Base-by-base conservation (phyloP, 2,888 invertebrate genomes). In the Eupithecia centaureata region DNA sequence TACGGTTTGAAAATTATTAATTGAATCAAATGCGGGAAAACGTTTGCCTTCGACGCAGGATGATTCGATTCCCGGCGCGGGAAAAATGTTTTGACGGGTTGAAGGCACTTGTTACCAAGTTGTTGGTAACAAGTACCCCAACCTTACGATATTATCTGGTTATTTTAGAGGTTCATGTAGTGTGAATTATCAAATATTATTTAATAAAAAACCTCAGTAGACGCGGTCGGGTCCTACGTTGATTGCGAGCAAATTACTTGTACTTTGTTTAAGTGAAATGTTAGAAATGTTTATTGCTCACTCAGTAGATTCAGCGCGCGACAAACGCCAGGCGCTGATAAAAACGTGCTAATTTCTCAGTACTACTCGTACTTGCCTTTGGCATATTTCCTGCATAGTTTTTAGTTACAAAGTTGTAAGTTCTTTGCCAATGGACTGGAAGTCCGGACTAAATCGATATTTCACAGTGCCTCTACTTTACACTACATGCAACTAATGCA, bases 371-470 rank as follows among this genome's bases (percentile, higher is more conserved):
- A 7, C 30, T 56, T 56, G 22, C 56, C 56, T 32, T 15, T 18
- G 12, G 56, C 18, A 28, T 7, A 28, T 32, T 28, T 28, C 2
- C 42, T 32, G 27, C 18, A 30, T 56, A 32, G n/a, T n/a, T 56
- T 18, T 12, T 52, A 25, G 52, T 52, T 52, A 27, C 52, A 15
- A 52, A 27, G 52, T 52, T 15, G 25, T 5, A 57, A 32, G 56
- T 54, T 59, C 63, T 59, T 54, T 22, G 42, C 47, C 47, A 22
- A 22, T 47, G 47, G 22, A 47, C 22, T 52, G 52, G 15, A 57
- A 38, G 68, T 52, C 35, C 30, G 61, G 56, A 51, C 38, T 54
- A 47, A 68, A 63, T 68, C 68, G 54, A 68, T 68, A 59, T 65
- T 59, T 65, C 57, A 59, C 61, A 58, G 58, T 56, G 28, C 38